Evolutionary conservation across 2,888 invertebrate species (phyloP).

Genomic region (Drosophila flavopinicola): DNA sequence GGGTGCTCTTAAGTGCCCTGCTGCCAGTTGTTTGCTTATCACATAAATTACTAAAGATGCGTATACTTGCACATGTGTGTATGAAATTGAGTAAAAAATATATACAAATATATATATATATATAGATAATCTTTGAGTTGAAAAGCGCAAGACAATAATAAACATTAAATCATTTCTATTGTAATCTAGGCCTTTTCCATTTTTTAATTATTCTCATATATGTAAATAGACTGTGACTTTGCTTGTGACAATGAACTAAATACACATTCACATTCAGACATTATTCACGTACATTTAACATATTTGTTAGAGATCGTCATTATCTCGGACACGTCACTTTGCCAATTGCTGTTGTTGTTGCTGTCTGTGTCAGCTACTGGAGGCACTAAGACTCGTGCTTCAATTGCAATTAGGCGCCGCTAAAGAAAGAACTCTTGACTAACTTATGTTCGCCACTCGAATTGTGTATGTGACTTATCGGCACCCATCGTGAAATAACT

Average conservation of each 20-base stretch:
- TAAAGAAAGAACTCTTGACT: constrained; percentile 41
- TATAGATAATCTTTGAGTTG: constrained; percentile 32
- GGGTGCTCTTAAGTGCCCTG: constrained; percentile 30
- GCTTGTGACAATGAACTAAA: constrained; percentile 61
- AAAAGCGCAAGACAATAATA: constrained; percentile 16
- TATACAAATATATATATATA: constrained; percentile 1
- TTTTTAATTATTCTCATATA: constrained; percentile 18
- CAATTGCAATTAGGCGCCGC: constrained; percentile 58
- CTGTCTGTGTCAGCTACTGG: constrained; percentile 3
- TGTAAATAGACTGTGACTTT: constrained; percentile 45
- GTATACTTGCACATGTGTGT: constrained; percentile 5
- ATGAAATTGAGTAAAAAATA: no score
- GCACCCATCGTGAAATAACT: constrained; percentile 68
- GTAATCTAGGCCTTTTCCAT: constrained; percentile 33
- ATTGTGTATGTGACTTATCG: constrained; percentile 72
- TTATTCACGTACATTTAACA: constrained; percentile 11
- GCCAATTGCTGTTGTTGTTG: constrained; percentile 17
- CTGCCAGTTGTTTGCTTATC: constrained; percentile 45
- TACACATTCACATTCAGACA: constrained; percentile 22
- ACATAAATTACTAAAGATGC: constrained; percentile 50
- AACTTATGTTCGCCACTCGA: constrained; percentile 52
- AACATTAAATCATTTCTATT: constrained; percentile 47
- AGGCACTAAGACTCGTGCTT: constrained; percentile 24
- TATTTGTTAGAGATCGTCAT: constrained; percentile 34
- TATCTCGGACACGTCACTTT: constrained; percentile 35